phyloP scores from a whole-genome alignment of 1,140 invertebrate species.

The Dysdera silvatica region DNA sequence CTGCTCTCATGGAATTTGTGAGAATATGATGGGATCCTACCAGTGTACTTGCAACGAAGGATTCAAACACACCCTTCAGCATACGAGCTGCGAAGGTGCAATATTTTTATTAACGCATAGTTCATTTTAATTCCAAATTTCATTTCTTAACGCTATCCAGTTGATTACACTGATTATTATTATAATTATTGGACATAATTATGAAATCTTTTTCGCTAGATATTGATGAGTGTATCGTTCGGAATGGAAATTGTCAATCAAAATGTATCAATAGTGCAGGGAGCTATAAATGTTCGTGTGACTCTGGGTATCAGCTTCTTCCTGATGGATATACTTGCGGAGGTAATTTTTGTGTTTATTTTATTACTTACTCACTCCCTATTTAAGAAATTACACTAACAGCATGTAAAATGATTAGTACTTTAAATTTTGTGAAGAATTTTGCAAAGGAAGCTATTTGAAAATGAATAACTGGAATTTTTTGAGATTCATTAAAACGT shows the following conservation, averaged over 20 bases:
- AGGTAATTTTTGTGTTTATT: constrained; percentile 24
- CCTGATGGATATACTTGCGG: constrained; percentile 51
- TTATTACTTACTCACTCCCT: neutral
- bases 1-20: constrained; percentile 76
- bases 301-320: constrained; percentile 41
- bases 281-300: constrained; percentile 41
- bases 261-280: constrained; percentile 76
- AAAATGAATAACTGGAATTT: too few relatives aligned
- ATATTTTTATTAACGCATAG: constrained; percentile 3
- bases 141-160: too few relatives aligned
- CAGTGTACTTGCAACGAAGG: constrained; percentile 76
- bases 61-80: constrained; percentile 61
- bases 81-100: constrained; percentile 54
- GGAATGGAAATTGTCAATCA: constrained; percentile 72
- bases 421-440: too few relatives aligned
- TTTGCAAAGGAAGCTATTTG: too few relatives aligned
- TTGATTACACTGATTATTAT: too few relatives aligned
- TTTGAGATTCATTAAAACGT: too few relatives aligned
- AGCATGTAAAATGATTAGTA: too few relatives aligned
- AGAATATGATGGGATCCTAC: constrained; percentile 80
- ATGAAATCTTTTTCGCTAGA: constrained; percentile 45
- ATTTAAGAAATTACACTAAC: too few relatives aligned
- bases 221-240: constrained; percentile 58
- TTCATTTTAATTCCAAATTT: neutral
- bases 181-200: too few relatives aligned